Conservation (phyloP, 1,140 invertebrate genomes). For the Aphaenogaster ashmeadi region DNA sequence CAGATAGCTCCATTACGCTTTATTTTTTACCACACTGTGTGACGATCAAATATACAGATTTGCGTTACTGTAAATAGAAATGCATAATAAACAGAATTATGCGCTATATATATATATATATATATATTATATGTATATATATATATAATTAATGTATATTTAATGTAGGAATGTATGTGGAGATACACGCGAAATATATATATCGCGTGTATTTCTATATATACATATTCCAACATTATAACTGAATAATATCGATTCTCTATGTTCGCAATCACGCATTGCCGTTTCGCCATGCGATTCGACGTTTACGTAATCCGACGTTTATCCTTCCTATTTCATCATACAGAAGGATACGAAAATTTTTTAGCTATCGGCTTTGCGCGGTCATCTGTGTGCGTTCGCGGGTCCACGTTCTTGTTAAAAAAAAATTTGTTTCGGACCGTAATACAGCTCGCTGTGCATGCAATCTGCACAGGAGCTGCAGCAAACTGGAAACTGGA, state of each 20-base stretch:
- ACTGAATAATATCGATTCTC: conserved; percentile 39
- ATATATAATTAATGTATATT: too few relatives aligned
- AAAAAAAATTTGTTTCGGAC: not conserved
- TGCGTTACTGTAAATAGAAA: not conserved
- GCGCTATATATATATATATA: not conserved
- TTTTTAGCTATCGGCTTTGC: not conserved
- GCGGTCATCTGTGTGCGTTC: not conserved
- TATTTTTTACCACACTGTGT: conserved; percentile 5
- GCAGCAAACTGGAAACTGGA: not conserved
- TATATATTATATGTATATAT: too few relatives aligned
- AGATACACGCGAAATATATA: too few relatives aligned
- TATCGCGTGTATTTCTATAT: not conserved
- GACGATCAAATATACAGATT: not conserved
- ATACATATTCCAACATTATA: not conserved
- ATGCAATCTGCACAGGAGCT: not conserved
- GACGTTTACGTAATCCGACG: not conserved
- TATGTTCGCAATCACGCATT: conserved; percentile 20
- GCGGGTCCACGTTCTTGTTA: too few relatives aligned
- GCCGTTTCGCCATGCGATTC: not conserved
- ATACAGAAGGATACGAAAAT: not conserved
- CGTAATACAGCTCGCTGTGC: not conserved
- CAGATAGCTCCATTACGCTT: not conserved
- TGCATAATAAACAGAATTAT: not conserved
- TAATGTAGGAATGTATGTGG: too few relatives aligned
- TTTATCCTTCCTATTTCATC: conserved; percentile 20